Evolutionary conservation across 2,113 vertebrate species (phyloP).

Genomic region (Lycaon pictus): DNA sequence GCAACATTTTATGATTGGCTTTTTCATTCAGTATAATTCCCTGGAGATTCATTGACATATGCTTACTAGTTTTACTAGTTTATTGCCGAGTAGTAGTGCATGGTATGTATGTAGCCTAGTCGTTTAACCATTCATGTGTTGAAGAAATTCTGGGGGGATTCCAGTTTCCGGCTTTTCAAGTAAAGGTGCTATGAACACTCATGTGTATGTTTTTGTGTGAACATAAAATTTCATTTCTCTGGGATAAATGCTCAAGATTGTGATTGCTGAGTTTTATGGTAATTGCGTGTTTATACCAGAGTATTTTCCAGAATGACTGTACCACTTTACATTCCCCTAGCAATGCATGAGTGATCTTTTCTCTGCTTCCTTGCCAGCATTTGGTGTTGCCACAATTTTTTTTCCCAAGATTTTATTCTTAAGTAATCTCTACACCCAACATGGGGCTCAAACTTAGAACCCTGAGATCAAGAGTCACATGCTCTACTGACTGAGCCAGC

Average conservation of each 20-base stretch:
- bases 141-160: neutral
- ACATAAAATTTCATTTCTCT: neutral
- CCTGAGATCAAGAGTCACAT: neutral
- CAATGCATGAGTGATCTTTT: neutral
- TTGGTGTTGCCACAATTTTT: neutral
- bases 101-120: neutral
- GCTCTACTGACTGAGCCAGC: neutral
- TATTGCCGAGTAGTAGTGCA: neutral
- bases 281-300: neutral
- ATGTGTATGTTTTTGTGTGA: neutral
- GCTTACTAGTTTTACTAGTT: neutral
- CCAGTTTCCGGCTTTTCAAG: neutral
- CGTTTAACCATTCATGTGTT: neutral
- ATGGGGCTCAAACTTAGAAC: neutral
- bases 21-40: neutral
- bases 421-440: neutral
- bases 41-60: neutral
- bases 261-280: neutral
- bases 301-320: neutral
- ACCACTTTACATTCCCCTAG: neutral
- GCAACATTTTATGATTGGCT: neutral
- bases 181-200: neutral
- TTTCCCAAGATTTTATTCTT: neutral
- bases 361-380: neutral
- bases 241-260: conserved; percentile 1